Conservation (phyloP, 2,888 invertebrate species). For the Acronicta aceris region DNA sequence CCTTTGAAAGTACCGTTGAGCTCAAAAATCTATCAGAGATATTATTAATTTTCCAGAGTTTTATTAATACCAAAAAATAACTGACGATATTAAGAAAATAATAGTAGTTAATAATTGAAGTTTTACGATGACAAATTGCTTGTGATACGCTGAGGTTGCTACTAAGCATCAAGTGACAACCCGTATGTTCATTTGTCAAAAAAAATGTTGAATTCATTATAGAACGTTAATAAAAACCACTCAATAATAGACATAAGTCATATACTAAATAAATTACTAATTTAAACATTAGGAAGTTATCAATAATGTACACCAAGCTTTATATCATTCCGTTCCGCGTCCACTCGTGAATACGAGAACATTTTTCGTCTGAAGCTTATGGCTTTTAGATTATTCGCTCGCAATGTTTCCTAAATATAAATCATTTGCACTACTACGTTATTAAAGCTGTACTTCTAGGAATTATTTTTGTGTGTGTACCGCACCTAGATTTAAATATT, state of each 20-base stretch:
- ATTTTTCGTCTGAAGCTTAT: conserved; percentile 84
- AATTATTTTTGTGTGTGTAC: conserved; percentile 46
- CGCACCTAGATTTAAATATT: conserved; percentile 31
- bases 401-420: conserved; percentile 67
- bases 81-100: too few relatives aligned
- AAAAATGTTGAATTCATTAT: too few relatives aligned
- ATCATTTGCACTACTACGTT: conserved; percentile 57
- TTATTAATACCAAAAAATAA: too few relatives aligned
- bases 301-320: conserved; percentile 59
- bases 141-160: background rate
- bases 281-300: conserved; percentile 19
- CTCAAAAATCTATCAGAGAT: too few relatives aligned
- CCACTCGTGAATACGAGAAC: conserved; percentile 73
- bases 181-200: too few relatives aligned
- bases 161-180: too few relatives aligned
- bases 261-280: background rate
- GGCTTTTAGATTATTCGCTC: conserved; percentile 82
- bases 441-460: conserved; percentile 50
- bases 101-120: too few relatives aligned
- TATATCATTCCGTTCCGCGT: conserved; percentile 55
- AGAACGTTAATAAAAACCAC: background rate
- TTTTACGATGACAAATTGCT: too few relatives aligned
- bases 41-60: too few relatives aligned
- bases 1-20: too few relatives aligned
- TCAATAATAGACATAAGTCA: background rate